phyloP scores from a whole-genome alignment of 2,888 invertebrate species.

The Homarus gammarus region DNA sequence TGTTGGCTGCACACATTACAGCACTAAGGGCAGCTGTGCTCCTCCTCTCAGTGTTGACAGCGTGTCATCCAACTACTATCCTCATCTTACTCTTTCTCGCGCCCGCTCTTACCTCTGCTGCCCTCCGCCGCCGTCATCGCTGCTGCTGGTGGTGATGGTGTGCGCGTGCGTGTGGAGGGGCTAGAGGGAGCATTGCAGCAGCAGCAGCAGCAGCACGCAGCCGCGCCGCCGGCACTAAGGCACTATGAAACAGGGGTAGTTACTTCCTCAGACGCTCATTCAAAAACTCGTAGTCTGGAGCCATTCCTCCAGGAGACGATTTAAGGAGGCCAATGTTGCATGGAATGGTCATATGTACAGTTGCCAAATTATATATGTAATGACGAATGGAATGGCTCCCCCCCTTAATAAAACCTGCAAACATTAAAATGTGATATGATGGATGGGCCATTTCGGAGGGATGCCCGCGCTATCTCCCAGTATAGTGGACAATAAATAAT shows the following conservation, averaged over 20 bases:
- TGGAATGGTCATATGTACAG: conserved; percentile 65
- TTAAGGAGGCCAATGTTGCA: conserved; percentile 51
- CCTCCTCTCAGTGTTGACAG: conserved; percentile 12
- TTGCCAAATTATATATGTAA: conserved; percentile 64
- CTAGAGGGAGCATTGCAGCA: not conserved
- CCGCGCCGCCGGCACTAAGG: conserved; percentile 30
- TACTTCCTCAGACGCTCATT: conserved; percentile 50
- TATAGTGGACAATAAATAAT: conserved; percentile 62
- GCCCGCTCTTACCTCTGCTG: not conserved
- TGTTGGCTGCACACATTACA: too few relatives aligned
- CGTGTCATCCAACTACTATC: too few relatives aligned
- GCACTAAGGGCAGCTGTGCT: too few relatives aligned
- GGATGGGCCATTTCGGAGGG: conserved; percentile 47
- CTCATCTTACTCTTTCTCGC: conserved; percentile 4
- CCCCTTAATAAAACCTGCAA: conserved; percentile 63
- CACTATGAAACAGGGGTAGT: conserved; percentile 43
- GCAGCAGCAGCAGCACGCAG: conserved; percentile 29
- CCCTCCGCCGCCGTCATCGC: not conserved
- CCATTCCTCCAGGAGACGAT: conserved; percentile 48
- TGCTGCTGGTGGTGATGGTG: conserved; percentile 13
- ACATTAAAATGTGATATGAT: conserved; percentile 59
- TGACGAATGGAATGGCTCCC: conserved; percentile 58
- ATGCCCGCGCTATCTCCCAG: conserved; percentile 46
- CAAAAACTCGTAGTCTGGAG: conserved; percentile 53
- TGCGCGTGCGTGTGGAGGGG: not conserved